Evolutionary conservation across 2,113 vertebrate genomes (phyloP).

Genomic region (Tyto alba): DNA sequence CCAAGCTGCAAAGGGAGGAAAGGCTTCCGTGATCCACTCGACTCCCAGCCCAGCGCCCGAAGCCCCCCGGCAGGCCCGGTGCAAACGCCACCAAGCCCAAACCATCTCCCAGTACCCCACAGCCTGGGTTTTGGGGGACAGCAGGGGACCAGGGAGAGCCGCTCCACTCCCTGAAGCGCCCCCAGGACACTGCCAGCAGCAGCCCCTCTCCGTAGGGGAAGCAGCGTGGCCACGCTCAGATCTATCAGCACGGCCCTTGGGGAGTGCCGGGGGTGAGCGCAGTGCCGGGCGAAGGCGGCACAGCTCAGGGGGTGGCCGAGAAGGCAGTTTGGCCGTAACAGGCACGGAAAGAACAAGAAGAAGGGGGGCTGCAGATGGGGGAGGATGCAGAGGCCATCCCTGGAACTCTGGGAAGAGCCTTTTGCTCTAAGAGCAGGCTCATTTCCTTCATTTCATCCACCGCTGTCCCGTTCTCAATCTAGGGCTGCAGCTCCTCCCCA

Average conservation of each 20-base stretch:
- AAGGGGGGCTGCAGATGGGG: not conserved
- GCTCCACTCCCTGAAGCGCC: accelerated
- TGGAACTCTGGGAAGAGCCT: not conserved
- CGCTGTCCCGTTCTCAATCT: not conserved
- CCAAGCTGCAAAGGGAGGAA: not conserved
- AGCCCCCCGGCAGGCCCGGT: not conserved
- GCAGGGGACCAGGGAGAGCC: not conserved
- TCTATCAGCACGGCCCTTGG: not conserved
- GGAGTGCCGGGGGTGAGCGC: not conserved
- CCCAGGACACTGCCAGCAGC: not conserved
- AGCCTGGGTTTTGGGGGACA: not conserved
- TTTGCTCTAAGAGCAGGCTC: not conserved
- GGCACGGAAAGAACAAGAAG: not conserved
- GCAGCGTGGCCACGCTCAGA: accelerated
- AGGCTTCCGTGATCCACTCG: accelerated
- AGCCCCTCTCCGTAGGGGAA: accelerated
- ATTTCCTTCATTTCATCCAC: not conserved
- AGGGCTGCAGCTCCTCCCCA: not conserved
- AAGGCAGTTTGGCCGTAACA: not conserved
- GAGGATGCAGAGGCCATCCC: not conserved
- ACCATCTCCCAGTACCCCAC: not conserved
- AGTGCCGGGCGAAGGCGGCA: not conserved
- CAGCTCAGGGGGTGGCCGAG: not conserved
- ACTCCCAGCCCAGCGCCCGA: not conserved
- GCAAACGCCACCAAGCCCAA: not conserved